Conservation (phyloP, 2,888 invertebrate species). For the Neuroscelio doddi region DNA sequence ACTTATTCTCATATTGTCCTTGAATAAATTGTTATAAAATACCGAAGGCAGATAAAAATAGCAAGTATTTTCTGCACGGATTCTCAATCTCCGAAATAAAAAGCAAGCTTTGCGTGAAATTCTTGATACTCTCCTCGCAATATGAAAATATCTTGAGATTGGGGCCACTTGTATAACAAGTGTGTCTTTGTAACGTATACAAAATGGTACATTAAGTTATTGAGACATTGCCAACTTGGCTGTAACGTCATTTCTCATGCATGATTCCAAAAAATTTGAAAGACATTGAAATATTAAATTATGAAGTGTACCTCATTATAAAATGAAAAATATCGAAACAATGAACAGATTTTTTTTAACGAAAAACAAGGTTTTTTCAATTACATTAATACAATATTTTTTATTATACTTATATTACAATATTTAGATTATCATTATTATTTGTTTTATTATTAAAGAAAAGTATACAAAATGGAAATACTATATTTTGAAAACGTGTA, state of each 20-base stretch:
- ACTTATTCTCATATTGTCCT: slow-evolving; percentile 28
- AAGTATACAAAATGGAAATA: no score
- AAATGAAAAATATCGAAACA: no score
- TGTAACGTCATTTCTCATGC: slow-evolving; percentile 34
- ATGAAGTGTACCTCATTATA: no score
- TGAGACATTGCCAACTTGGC: slow-evolving; percentile 49
- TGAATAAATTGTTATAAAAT: slow-evolving; percentile 33
- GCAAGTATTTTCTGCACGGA: slow-evolving; percentile 21
- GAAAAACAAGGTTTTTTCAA: background rate
- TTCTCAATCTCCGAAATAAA: slow-evolving; percentile 27
- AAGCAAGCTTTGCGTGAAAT: slow-evolving; percentile 28
- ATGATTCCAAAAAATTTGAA: slow-evolving; percentile 36
- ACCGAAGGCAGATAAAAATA: slow-evolving; percentile 35
- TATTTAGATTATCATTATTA: no score
- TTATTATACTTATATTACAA: no score
- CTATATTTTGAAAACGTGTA: no score
- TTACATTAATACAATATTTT: no score
- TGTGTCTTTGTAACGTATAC: slow-evolving; percentile 30
- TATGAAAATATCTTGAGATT: slow-evolving; percentile 41
- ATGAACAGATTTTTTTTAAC: background rate
- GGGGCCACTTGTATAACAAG: slow-evolving; percentile 33
- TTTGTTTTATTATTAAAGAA: no score
- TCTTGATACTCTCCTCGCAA: slow-evolving; percentile 24
- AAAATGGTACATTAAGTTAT: slow-evolving; percentile 40
- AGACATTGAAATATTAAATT: no score